Conservation (phyloP, 2,888 invertebrate genomes). For the Chaetoderma sp. region DNA sequence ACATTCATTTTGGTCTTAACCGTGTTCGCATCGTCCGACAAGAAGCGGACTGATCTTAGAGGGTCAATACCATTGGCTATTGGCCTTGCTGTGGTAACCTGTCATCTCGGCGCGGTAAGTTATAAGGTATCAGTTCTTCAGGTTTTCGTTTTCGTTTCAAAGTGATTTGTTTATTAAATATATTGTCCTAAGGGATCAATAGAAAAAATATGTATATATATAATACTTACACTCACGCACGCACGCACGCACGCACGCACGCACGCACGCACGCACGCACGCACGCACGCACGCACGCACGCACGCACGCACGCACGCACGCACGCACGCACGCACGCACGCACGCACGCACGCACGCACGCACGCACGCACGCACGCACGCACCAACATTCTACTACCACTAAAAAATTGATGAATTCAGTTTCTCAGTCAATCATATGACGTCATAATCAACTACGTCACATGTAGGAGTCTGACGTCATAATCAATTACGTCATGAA, state of each 20-base stretch:
- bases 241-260: neutral
- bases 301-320: too few relatives aligned
- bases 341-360: conserved; percentile 1
- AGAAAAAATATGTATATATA: too few relatives aligned
- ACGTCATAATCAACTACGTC: too few relatives aligned
- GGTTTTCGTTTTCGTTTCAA: neutral
- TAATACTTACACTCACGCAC: neutral
- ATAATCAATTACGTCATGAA: too few relatives aligned
- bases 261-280: too few relatives aligned
- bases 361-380: neutral
- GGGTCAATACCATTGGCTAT: conserved; percentile 86
- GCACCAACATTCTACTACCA: neutral
- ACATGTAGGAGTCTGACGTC: too few relatives aligned
- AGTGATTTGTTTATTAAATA: neutral
- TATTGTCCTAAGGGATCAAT: too few relatives aligned
- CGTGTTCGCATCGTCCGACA: conserved; percentile 86
- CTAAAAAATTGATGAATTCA: too few relatives aligned
- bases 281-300: too few relatives aligned
- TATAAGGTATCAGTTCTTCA: neutral
- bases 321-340: neutral
- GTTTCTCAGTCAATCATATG: too few relatives aligned
- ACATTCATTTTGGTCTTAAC: conserved; percentile 89
- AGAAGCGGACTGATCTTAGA: conserved; percentile 82
- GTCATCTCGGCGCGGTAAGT: conserved; percentile 90
- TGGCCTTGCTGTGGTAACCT: conserved; percentile 86